These are phyloP conservation scores for Drosophila asahinai DNA, from an alignment of 1,140 invertebrate species.

Conservation along the genomic window DNA sequence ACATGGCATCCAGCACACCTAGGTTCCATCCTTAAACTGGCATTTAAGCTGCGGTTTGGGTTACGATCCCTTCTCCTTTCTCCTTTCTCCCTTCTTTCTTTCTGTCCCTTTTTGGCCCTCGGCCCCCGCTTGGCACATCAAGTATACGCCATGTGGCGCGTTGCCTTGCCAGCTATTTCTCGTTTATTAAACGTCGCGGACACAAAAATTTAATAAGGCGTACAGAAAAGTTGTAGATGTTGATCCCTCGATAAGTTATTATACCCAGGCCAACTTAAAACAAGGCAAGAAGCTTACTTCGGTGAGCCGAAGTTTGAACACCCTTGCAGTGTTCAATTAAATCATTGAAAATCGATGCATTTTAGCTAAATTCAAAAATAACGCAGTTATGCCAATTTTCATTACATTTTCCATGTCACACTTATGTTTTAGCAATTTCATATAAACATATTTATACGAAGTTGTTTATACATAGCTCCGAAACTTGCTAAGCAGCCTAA, in stretches of 20 bases:
- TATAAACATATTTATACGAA: too few relatives aligned
- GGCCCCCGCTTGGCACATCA: slow-evolving; percentile 38
- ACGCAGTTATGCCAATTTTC: too few relatives aligned
- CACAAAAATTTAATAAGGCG: slow-evolving; percentile 44
- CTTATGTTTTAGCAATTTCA: too few relatives aligned
- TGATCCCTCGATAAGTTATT: slow-evolving; percentile 39
- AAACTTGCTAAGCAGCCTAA: too few relatives aligned
- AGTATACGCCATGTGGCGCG: slow-evolving; percentile 49
- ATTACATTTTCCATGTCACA: too few relatives aligned
- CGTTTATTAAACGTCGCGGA: slow-evolving; percentile 47
- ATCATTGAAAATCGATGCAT: too few relatives aligned
- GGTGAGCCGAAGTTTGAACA: too few relatives aligned
- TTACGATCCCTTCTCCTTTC: not conserved
- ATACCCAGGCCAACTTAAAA: slow-evolving; percentile 2
- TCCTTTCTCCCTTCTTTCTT: not conserved
- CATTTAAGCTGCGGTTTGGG: slow-evolving; percentile 41
- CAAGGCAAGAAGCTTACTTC: too few relatives aligned
- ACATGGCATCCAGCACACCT: slow-evolving; percentile 11
- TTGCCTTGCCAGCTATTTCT: slow-evolving; percentile 43
- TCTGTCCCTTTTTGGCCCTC: not conserved
- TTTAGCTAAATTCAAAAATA: too few relatives aligned
- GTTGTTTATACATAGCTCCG: too few relatives aligned
- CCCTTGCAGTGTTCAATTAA: too few relatives aligned
- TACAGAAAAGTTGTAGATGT: slow-evolving; percentile 31
- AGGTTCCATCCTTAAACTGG: slow-evolving; percentile 27